These are phyloP conservation scores for Mya arenaria DNA, from an alignment of 1,140 invertebrate genomes.

Conservation along the genomic window DNA sequence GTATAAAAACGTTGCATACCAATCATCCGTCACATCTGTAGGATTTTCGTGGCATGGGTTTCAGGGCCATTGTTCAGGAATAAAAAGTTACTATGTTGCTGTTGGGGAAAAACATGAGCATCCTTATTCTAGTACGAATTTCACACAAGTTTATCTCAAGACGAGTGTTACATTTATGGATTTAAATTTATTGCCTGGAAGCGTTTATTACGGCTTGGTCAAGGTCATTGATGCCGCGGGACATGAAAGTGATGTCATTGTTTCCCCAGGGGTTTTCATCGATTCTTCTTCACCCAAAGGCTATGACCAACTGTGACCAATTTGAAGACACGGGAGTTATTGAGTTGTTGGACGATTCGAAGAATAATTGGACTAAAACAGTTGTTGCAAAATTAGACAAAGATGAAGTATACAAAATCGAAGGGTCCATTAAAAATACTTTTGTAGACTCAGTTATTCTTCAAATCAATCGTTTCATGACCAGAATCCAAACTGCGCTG, in stretches of 20 bases:
- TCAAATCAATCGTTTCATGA: not conserved
- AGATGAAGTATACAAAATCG: not conserved
- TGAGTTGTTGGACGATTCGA: not conserved
- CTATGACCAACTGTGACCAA: slow-evolving; percentile 16
- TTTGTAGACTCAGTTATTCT: not conserved
- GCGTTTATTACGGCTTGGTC: slow-evolving; percentile 35
- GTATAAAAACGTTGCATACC: slow-evolving; percentile 15
- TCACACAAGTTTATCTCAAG: slow-evolving; percentile 19
- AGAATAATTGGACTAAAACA: no score
- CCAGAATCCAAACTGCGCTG: not conserved
- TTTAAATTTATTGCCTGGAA: slow-evolving; percentile 25
- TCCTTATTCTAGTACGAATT: not conserved
- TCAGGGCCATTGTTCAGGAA: slow-evolving; percentile 47
- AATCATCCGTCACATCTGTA: slow-evolving; percentile 40
- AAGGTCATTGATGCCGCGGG: slow-evolving; percentile 56
- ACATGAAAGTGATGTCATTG: slow-evolving; percentile 5
- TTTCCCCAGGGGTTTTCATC: slow-evolving; percentile 32
- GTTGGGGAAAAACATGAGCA: not conserved
- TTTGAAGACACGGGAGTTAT: not conserved
- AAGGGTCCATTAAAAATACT: not conserved
- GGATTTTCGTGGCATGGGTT: slow-evolving; percentile 62
- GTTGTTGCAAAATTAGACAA: not conserved
- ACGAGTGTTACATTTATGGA: slow-evolving; percentile 7
- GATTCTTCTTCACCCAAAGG: slow-evolving; percentile 51
- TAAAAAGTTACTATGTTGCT: slow-evolving; percentile 47